Evolutionary conservation across 1,140 invertebrate species (phyloP), one percentile per base, ranked within the genome.

Genomic region (Leguminivora glycinivorella): DNA sequence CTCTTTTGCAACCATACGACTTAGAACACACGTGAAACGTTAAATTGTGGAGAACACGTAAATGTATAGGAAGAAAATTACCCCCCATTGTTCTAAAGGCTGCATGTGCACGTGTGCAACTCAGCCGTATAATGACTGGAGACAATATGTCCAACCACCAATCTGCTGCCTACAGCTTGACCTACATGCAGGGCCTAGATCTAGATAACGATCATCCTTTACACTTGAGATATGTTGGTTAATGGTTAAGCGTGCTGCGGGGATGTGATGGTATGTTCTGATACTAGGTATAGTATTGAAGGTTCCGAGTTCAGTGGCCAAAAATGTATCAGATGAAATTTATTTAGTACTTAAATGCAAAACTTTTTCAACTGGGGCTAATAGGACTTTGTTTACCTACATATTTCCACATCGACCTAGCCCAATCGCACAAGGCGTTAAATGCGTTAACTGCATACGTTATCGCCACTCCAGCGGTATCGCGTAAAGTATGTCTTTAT

Each of bases 401-500:
- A 22, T 22, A 22, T 52, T 52, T 19, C 22, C n/a, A 52, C 9
- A 17, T 52, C 47, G 47, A 52, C 47, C 47, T 52, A 52, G 47
- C 47, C 47, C 47, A 52, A 52, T 52, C 47, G 47, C 47, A 29
- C 24, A 60, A 63, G 58, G 25, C 26, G 58, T 63, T 63, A 22
- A 52, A 22, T 52, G 47, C 26, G 19, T 63, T 63, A 34, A 63
- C 19, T n/a, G 58, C 26, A 25, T 63, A 17, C 4, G 25, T 63
- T 63, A 29, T 63, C 58, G 58, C 25, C 26, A 63, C 58, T 63
- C 26, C 14, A 63, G 19, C n/a, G 26, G 7, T 63, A 63, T 63
- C 58, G 58, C 58, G 17, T 29, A 31, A 63, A 63, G 29, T 63
- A 29, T 63, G 26, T 63, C n/a, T 63, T 63, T 63, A 63, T 63